Evolutionary conservation across 2,113 vertebrate species (phyloP), one percentile per base, ranked within the genome.

Genomic region (Cololabis saira): DNA sequence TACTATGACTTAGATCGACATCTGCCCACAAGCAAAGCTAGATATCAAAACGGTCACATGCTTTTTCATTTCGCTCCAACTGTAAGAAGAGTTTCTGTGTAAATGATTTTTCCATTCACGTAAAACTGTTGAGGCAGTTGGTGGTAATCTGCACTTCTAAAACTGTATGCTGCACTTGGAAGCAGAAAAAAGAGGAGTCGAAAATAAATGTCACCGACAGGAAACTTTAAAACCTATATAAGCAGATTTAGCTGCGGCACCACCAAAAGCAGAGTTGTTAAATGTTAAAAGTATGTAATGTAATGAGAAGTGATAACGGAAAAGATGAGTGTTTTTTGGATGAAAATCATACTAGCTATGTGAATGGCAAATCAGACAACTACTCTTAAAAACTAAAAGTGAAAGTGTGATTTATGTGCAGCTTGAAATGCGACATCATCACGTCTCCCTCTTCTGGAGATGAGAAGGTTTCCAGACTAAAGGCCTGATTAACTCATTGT

Each of bases 401-500:
- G 43, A 61, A 76, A 63, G 52, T 84, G 55, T 66, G 78, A 75
- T 80, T 71, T 61, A 12, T 16, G 13, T 50, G 49, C 49, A 41
- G 47, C 45, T 70, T 74, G 50, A 73, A 80, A 63, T 63, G 67
- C 43, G 24, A 5, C 37, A 49, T 51, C 71, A 73, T 78, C 72
- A 78, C 12, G 62, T 53, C 54, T 72, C 50, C 42, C 37, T 74
- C 58, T 62, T 75, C 45, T 61, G 64, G 17, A 54, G 51, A 76
- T 55, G 51, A 78, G 65, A 58, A 61, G 50, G 54, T 69, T 66
- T 58, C 1, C 21, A 73, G 52, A 40, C 50, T 63, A 71, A 81
- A 78, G 49, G 43, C 43, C 57, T 78, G 82, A 90, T 82, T 81
- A 83, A 52, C 53, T 49, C 44, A 68, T 68, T 82, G 72, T 58